phyloP scores from a whole-genome alignment of 2,797 vertebrate genomes.

The Acrocephalus scirpaceus region DNA sequence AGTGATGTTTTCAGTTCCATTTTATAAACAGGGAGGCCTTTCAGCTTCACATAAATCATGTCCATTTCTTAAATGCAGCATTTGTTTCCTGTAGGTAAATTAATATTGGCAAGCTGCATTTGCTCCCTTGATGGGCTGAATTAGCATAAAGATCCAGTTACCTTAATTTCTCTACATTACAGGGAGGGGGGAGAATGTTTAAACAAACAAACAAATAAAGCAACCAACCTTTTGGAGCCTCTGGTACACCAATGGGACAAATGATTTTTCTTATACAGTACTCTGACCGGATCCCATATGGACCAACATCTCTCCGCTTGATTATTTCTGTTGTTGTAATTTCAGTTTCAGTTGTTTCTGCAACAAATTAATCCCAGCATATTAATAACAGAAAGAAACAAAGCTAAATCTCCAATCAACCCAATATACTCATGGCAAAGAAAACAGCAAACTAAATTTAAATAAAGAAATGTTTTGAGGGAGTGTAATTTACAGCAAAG shows the following conservation, averaged over 20 bases:
- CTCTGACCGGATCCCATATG: constrained; percentile 93
- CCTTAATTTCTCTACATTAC: neutral
- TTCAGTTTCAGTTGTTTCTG: constrained; percentile 96
- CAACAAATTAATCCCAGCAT: constrained; percentile 64
- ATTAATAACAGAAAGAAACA: constrained; percentile 26
- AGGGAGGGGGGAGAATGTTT: neutral
- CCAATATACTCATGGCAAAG: neutral
- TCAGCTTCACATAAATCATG: neutral
- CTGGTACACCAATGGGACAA: constrained; percentile 94
- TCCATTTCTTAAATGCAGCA: neutral
- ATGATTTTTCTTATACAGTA: constrained; percentile 98
- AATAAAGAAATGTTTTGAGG: neutral
- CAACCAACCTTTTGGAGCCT: constrained; percentile 91
- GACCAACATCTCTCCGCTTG: constrained; percentile 93
- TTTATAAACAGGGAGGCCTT: neutral
- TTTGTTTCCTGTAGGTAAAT: neutral
- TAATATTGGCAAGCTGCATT: neutral
- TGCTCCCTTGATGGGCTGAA: neutral
- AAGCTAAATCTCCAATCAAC: neutral
- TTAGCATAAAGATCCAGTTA: neutral
- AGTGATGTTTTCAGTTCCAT: neutral
- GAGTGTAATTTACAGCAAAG: neutral
- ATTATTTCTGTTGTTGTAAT: constrained; percentile 99
- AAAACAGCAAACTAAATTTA: neutral
- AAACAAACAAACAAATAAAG: neutral